A percentile compares a stretch with the other conserved stretches of the same genome.
Evolutionary conservation across 2,797 vertebrate genomes (phyloP).

Genomic region (Mormyrops boulengeri): DNA sequence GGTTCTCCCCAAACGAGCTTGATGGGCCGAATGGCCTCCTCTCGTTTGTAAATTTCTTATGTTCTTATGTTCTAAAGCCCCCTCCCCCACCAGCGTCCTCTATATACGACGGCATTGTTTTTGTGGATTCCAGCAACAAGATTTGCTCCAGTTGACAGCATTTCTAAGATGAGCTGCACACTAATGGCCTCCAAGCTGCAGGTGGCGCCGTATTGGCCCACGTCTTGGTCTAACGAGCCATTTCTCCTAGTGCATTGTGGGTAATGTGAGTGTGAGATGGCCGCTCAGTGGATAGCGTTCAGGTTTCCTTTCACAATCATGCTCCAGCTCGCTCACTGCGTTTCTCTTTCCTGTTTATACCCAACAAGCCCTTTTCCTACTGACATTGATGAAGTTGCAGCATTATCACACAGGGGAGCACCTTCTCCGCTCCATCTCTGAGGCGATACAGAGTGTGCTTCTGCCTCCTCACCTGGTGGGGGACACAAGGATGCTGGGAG

Average conservation of each 20-base stretch:
- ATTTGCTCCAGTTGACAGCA: neutral
- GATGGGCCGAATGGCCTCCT: no score
- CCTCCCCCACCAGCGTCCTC: neutral
- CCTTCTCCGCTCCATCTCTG: constrained; percentile 66
- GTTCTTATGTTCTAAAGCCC: neutral
- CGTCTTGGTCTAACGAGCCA: neutral
- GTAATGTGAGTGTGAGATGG: neutral
- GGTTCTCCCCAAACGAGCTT: no score
- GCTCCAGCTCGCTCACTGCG: neutral
- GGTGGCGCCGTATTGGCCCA: neutral
- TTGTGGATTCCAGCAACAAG: neutral
- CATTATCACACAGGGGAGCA: constrained; percentile 44
- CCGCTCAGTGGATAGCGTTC: neutral
- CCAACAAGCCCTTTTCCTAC: constrained; percentile 34
- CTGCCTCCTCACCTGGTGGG: constrained; percentile 62
- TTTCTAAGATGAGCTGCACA: neutral
- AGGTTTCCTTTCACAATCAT: neutral
- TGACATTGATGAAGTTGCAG: neutral
- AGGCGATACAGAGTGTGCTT: constrained; percentile 51
- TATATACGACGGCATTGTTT: neutral
- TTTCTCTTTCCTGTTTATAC: constrained; percentile 25
- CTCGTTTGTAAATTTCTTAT: no score
- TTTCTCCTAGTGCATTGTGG: neutral
- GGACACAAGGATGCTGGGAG: constrained; percentile 42
- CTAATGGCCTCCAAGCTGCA: neutral